Base-by-base conservation (phyloP, 2,888 invertebrate species). In the Aleiodes leptofemur region DNA sequence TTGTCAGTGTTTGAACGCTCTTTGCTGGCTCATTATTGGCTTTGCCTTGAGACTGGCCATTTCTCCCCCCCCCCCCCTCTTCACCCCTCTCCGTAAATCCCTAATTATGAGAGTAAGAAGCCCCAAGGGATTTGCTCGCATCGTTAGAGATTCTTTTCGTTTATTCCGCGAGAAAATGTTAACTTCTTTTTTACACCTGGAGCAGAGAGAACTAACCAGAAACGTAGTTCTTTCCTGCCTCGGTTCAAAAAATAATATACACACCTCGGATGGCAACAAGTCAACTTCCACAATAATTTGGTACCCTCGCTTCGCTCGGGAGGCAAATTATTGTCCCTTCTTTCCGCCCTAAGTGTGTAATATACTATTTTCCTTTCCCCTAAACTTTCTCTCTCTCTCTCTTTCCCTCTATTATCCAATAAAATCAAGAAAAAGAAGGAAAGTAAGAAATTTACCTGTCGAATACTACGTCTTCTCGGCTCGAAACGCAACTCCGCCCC, bases 391-490 rank as follows among this genome's bases (percentile, higher is more conserved):
- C n/a, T 29, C 31, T 29, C 31, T 61, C 38, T 11, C 13, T 38
- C 64, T 69, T 55, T 34, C 23, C 23, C 23, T 59, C 50, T 48
- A 11, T 50, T 59, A 34, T 66, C 57, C 23, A 43, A 9, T 43
- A 43, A 11, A 43, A 43, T 38, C 38, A 38, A 8, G 6, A 6
- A 59, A 50, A 16, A 31, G 23, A 72, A 23, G 16, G n/a, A 50
- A 61, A 57, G 48, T 57, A 55, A 76, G 59, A 34, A 48, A 16
- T 81, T 82, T 76, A 87, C 87, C 87, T 87, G 88, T 73, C 85
- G 82, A 3, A 83, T 78, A 11, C 83, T 83, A 38, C 83, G 85
- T 74, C 84, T 83, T 77, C 87, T 83, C 0, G 85, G 84, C 79
- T 88, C 86, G 0, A 82, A 76, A 4, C 80, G 80, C 13, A 85